Percentiles rank a stretch among this genome's conserved stretches.
Conservation (phyloP, 2,113 vertebrate genomes). For the Panthera tigris region DNA sequence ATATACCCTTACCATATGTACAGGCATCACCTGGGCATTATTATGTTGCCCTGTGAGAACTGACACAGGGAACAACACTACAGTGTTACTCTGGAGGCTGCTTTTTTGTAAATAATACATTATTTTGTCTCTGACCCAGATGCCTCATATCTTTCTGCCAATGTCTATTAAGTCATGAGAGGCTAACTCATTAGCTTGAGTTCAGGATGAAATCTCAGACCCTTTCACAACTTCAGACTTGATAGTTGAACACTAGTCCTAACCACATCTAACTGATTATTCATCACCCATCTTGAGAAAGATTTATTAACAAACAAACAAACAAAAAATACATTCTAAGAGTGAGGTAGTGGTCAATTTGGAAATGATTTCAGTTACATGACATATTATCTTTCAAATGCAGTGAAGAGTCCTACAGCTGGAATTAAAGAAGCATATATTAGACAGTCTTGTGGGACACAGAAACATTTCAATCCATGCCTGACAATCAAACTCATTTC, state of each 20-base stretch:
- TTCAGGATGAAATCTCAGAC: background rate
- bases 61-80: background rate
- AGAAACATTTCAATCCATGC: background rate
- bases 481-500: slow-evolving; percentile 1
- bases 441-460: background rate
- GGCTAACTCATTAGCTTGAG: background rate
- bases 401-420: background rate
- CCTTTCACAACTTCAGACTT: background rate
- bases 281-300: background rate
- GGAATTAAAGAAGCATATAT: background rate
- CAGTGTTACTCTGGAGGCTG: background rate
- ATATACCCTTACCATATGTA: background rate
- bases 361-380: background rate
- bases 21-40: background rate
- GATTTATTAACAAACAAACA: background rate
- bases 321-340: background rate
- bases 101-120: background rate
- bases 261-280: background rate
- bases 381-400: background rate
- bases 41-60: rapidly evolving
- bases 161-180: background rate
- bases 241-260: background rate
- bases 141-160: background rate
- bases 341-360: background rate
- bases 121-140: background rate